These are phyloP conservation scores for Netelia virgata DNA, from an alignment of 2,888 invertebrate genomes.

Conservation along the genomic window DNA sequence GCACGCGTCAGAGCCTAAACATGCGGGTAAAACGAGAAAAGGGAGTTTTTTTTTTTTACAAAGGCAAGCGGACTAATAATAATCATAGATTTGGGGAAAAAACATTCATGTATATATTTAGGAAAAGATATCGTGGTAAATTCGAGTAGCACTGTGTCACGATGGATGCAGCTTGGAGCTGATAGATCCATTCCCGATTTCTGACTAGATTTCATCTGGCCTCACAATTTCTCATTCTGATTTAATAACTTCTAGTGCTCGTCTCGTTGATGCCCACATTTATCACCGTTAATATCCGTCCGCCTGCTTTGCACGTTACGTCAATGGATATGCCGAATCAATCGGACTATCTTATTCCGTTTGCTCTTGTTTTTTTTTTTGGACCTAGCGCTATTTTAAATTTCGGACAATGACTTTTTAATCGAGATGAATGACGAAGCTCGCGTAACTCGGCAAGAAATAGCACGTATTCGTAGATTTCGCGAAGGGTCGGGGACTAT, in stretches of 20 bases:
- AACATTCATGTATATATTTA: constrained; percentile 27
- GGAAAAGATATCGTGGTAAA: constrained; percentile 35
- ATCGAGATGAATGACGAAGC: constrained; percentile 8
- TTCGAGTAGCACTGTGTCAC: constrained; percentile 37
- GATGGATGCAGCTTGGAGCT: constrained; percentile 38
- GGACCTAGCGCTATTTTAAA: neutral
- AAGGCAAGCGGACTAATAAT: constrained; percentile 28
- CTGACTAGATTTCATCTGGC: constrained; percentile 67
- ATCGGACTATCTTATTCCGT: neutral
- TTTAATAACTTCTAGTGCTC: neutral
- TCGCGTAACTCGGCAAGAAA: neutral
- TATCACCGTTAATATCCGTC: constrained; percentile 61
- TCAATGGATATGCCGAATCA: constrained; percentile 46
- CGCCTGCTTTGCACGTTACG: constrained; percentile 40
- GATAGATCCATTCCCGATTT: constrained; percentile 2
- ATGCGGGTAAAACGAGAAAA: neutral
- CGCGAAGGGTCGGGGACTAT: constrained; percentile 10
- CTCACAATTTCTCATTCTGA: constrained; percentile 7
- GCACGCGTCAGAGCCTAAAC: neutral
- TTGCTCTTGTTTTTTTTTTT: neutral
- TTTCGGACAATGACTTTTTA: neutral
- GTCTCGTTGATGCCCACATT: neutral
- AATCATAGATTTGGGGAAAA: constrained; percentile 10
- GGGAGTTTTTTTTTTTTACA: constrained; percentile 30
- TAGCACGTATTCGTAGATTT: neutral